Evolutionary conservation across 2,888 invertebrate species (phyloP).

Genomic region (Onchidella celtica): DNA sequence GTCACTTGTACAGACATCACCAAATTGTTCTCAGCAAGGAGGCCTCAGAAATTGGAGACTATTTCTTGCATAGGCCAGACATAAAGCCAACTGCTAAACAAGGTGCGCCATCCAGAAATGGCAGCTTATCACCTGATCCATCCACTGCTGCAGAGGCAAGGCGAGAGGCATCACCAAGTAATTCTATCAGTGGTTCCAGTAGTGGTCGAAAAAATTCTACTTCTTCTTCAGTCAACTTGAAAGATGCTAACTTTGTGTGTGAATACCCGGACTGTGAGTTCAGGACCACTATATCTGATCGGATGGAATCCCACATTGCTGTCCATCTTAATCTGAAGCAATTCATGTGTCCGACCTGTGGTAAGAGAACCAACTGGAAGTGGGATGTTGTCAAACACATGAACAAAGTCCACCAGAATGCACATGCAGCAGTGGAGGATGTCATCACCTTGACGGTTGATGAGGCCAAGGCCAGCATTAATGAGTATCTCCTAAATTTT

Average conservation of each 20-base stretch:
- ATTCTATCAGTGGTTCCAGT: not conserved
- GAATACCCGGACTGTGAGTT: conserved; percentile 68
- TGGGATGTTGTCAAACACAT: conserved; percentile 79
- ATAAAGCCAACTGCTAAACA: conserved; percentile 46
- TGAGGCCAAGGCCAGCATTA: conserved; percentile 75
- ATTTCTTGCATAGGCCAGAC: conserved; percentile 41
- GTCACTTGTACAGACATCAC: conserved; percentile 80
- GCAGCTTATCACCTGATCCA: not conserved
- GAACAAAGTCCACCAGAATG: conserved; percentile 64
- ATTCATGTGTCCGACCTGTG: conserved; percentile 77
- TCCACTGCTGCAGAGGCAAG: not conserved
- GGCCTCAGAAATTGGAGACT: conserved; percentile 33
- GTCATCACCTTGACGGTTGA: conserved; percentile 71
- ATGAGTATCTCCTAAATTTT: conserved; percentile 67
- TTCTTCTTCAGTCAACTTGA: conserved; percentile 7
- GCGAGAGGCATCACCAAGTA: not conserved
- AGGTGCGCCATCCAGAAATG: not conserved
- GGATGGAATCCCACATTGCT: conserved; percentile 75
- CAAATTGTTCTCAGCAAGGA: conserved; percentile 40
- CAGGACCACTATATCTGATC: conserved; percentile 70
- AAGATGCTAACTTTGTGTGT: conserved; percentile 47
- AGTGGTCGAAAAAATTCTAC: not conserved
- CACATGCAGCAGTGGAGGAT: conserved; percentile 56
- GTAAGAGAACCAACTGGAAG: conserved; percentile 77
- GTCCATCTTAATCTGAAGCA: conserved; percentile 76